Evolutionary conservation across 1,140 invertebrate genomes (phyloP).

Genomic region (Rhynchophorus ferrugineus): DNA sequence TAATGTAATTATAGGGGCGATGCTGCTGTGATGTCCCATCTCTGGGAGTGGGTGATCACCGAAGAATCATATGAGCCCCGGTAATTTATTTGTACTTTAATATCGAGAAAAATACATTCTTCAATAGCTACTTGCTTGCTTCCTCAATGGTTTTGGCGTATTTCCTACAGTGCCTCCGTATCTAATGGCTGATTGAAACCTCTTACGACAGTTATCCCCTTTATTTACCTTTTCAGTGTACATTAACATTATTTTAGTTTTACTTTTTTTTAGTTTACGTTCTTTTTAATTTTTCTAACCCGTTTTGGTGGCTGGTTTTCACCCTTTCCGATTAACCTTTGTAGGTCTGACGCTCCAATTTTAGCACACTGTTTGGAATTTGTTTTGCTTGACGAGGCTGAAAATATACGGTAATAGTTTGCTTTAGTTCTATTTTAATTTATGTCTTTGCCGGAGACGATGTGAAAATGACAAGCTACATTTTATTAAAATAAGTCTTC

Average conservation of each 20-base stretch:
- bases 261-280: slow-evolving; percentile 5
- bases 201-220: too few relatives aligned
- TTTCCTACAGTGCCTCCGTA: background rate
- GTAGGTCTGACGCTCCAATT: slow-evolving; percentile 92
- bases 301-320: slow-evolving; percentile 14
- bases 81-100: slow-evolving; percentile 29
- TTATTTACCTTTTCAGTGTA: background rate
- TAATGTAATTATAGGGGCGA: slow-evolving; percentile 86
- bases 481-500: too few relatives aligned
- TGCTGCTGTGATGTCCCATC: slow-evolving; percentile 82
- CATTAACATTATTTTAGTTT: background rate
- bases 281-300: slow-evolving; percentile 3
- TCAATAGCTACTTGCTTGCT: slow-evolving; percentile 10
- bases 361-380: slow-evolving; percentile 92
- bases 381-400: slow-evolving; percentile 69
- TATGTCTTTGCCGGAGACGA: too few relatives aligned
- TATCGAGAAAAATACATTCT: background rate
- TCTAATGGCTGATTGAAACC: background rate
- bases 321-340: slow-evolving; percentile 29
- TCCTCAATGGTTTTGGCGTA: slow-evolving; percentile 14
- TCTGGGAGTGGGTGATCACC: slow-evolving; percentile 76
- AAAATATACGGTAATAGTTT: slow-evolving; percentile 59
- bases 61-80: slow-evolving; percentile 53
- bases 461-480: too few relatives aligned
- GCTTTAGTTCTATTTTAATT: background rate